Conservation (phyloP, 2,888 invertebrate species). For the Chouioia cunea region DNA sequence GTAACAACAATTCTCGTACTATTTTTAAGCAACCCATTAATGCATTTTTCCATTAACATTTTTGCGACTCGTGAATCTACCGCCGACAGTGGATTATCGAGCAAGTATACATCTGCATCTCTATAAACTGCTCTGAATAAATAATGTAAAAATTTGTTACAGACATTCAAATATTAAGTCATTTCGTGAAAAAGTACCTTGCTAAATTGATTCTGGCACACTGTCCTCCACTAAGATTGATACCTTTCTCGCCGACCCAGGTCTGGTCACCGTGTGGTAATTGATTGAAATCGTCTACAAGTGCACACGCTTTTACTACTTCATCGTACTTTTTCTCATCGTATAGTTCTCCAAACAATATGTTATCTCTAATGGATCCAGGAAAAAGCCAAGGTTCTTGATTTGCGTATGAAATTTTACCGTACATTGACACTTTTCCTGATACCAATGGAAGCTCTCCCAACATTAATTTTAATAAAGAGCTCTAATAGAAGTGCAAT, state of each 20-base stretch:
- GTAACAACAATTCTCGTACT: slow-evolving; percentile 79
- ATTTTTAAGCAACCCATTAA: no score
- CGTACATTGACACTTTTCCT: slow-evolving; percentile 77
- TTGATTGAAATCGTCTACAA: slow-evolving; percentile 70
- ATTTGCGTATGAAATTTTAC: slow-evolving; percentile 79
- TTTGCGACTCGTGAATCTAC: slow-evolving; percentile 82
- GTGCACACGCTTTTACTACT: slow-evolving; percentile 66
- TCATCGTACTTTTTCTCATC: slow-evolving; percentile 72
- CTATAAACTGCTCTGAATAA: slow-evolving; percentile 77
- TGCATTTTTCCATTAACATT: no score
- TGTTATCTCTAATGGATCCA: slow-evolving; percentile 84
- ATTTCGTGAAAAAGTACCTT: slow-evolving; percentile 55
- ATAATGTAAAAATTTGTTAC: slow-evolving; percentile 49
- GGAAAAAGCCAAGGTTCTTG: slow-evolving; percentile 90
- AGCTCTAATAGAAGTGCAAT: slow-evolving; percentile 67
- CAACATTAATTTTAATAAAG: slow-evolving; percentile 77
- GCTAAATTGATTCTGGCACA: slow-evolving; percentile 83
- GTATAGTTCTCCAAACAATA: slow-evolving; percentile 81
- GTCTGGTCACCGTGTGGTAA: slow-evolving; percentile 79
- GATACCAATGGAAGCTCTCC: slow-evolving; percentile 76
- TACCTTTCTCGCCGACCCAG: slow-evolving; percentile 80
- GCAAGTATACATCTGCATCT: slow-evolving; percentile 79
- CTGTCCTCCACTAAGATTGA: slow-evolving; percentile 80
- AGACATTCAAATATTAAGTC: no score
- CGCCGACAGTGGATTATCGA: slow-evolving; percentile 76